phyloP scores from a whole-genome alignment of 2,797 vertebrate species.

The Malurus leucopterus region DNA sequence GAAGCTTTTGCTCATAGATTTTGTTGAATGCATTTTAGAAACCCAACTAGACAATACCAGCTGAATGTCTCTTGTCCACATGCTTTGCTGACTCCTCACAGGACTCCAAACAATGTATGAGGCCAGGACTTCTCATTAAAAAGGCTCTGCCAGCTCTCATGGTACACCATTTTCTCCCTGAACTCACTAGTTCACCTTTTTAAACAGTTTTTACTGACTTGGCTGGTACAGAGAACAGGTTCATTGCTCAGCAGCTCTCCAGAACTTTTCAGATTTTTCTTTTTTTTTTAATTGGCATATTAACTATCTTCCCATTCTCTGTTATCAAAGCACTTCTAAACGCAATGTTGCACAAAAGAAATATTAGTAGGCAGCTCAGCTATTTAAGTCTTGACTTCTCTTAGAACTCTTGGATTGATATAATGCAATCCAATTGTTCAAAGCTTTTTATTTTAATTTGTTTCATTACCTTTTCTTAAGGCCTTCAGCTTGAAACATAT shows the following conservation, averaged over 20 bases:
- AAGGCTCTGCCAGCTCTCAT: not conserved
- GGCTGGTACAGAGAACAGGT: not conserved
- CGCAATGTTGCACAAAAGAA: not conserved
- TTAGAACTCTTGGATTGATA: not conserved
- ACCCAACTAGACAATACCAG: not conserved
- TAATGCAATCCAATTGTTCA: not conserved
- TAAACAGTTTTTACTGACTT: not conserved
- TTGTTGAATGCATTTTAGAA: not conserved
- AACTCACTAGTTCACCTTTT: not conserved
- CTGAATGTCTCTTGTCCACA: not conserved
- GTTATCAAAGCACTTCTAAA: not conserved
- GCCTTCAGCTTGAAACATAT: not conserved
- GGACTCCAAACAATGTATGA: not conserved
- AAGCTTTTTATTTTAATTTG: not conserved
- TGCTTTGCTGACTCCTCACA: not conserved
- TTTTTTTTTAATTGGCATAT: not conserved
- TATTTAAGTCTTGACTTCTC: not conserved
- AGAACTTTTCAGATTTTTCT: not conserved
- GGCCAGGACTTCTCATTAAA: not conserved
- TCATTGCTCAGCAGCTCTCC: not conserved
- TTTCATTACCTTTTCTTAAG: not conserved
- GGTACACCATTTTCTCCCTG: not conserved
- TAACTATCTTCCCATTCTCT: not conserved
- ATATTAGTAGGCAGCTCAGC: not conserved
- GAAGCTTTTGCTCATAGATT: not conserved